Conservation (phyloP, 2,888 invertebrate species). For the Sphinx pinastri region DNA sequence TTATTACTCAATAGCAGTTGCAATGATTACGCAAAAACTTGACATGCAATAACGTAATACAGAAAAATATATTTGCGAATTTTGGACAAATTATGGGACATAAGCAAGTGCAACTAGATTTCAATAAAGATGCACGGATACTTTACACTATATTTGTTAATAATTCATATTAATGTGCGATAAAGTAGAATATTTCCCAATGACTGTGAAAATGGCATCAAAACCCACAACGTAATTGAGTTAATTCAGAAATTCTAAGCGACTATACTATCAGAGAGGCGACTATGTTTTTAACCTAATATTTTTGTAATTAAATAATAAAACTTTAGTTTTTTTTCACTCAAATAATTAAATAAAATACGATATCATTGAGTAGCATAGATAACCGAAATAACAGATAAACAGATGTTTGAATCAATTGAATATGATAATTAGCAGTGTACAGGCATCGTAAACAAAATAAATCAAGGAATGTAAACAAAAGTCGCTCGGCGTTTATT, state of each 20-base stretch:
- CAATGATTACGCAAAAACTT: background rate
- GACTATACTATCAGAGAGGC: no score
- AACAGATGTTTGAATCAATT: background rate
- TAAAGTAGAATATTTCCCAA: no score
- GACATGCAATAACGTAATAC: background rate
- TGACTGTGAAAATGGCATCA: no score
- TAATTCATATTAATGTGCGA: no score
- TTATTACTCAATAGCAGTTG: background rate
- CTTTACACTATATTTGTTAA: no score
- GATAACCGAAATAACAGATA: background rate
- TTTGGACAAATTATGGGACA: background rate
- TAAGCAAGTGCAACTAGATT: no score
- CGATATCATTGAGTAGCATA: background rate
- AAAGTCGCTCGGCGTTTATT: background rate
- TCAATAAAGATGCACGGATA: no score
- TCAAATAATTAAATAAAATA: background rate
- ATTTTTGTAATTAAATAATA: no score
- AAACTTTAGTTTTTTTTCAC: no score
- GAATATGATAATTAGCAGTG: background rate
- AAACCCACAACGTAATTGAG: background rate
- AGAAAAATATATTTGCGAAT: background rate
- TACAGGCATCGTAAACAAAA: constrained; percentile 11
- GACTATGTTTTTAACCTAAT: no score
- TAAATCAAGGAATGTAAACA: constrained; percentile 27
- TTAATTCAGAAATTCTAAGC: no score